Evolutionary conservation across 2,888 invertebrate species (phyloP).

Genomic region (Bimastos eiseni): DNA sequence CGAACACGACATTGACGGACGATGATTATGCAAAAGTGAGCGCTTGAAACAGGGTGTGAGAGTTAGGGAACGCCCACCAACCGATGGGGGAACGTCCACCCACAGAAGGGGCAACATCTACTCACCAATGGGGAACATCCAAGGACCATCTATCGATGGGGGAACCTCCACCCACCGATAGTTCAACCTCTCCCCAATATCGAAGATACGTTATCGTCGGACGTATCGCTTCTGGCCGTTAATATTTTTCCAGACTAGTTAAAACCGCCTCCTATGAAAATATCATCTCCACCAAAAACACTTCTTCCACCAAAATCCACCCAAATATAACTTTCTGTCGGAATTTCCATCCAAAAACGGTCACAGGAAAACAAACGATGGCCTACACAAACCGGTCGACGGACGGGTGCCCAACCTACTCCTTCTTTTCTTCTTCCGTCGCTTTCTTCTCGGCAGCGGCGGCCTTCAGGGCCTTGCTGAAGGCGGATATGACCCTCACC

Average conservation of each 20-base stretch:
- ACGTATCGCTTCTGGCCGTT: background rate
- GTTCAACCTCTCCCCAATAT: background rate
- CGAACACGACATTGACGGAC: background rate
- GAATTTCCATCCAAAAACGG: background rate
- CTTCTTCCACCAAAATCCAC: too few species aligned
- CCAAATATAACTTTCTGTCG: background rate
- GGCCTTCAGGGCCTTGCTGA: conserved; percentile 19
- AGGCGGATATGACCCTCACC: conserved; percentile 18
- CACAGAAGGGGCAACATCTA: too few species aligned
- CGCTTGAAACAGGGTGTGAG: background rate
- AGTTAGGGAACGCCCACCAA: too few species aligned
- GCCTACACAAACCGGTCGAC: background rate
- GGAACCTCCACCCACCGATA: too few species aligned
- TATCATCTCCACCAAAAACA: too few species aligned
- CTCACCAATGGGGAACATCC: too few species aligned
- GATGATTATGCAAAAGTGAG: conserved; percentile 9
- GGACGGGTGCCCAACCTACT: background rate
- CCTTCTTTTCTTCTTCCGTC: background rate
- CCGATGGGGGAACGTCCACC: too few species aligned
- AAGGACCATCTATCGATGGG: too few species aligned
- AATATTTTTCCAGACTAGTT: background rate
- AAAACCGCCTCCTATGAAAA: too few species aligned
- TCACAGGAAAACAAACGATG: background rate
- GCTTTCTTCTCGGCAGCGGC: background rate
- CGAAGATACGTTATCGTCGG: background rate